Conservation (phyloP, 2,797 vertebrate genomes). For the Streptopelia turtur region DNA sequence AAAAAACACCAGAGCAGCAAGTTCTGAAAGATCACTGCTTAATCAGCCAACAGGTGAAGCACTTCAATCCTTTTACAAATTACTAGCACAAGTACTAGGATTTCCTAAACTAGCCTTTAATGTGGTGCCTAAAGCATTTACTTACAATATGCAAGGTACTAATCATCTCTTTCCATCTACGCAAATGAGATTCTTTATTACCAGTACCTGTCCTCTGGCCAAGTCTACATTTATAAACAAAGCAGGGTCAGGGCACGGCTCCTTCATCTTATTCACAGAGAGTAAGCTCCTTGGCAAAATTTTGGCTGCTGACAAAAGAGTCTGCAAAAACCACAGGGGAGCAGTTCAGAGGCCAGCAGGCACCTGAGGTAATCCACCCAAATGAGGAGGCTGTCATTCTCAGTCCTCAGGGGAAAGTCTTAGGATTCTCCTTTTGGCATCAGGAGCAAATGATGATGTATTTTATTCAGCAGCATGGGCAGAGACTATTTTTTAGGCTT, state of each 20-base stretch:
- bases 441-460: background rate
- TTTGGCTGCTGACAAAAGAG: background rate
- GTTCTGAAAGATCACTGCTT: background rate
- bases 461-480: background rate
- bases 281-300: background rate
- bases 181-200: background rate
- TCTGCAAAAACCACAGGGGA: background rate
- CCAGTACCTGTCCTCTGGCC: background rate
- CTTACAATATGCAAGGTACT: background rate
- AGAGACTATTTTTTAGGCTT: background rate
- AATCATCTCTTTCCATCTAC: background rate
- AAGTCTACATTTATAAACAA: background rate
- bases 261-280: background rate
- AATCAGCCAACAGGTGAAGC: background rate
- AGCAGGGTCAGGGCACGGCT: background rate
- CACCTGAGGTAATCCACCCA: background rate
- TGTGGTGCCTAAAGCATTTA: background rate
- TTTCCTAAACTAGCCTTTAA: background rate
- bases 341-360: background rate
- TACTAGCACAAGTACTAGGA: background rate
- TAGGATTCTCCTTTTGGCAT: background rate
- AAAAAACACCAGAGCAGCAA: background rate
- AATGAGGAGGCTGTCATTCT: background rate
- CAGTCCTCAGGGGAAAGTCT: background rate
- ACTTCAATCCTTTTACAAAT: background rate